phyloP scores from a whole-genome alignment of 30 jellyfish, hydroid and myxozoan species.

The Turritopsis rubra region DNA sequence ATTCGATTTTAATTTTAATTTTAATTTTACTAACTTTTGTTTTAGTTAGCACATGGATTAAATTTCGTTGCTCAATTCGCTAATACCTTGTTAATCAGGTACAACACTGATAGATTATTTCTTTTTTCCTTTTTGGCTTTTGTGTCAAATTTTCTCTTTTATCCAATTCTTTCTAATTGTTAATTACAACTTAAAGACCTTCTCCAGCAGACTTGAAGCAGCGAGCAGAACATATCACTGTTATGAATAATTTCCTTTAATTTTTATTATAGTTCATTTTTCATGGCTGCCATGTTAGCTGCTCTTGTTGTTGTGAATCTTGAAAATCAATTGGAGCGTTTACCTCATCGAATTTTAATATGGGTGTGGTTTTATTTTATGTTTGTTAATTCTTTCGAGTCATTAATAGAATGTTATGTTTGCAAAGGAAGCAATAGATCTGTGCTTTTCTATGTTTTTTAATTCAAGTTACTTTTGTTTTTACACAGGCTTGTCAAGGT shows the following conservation, averaged over 20 bases:
- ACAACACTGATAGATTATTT: not conserved
- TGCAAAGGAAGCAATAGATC: too few relatives aligned
- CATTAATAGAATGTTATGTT: too few relatives aligned
- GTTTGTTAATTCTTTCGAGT: too few relatives aligned
- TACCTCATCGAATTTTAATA: constrained; percentile 67
- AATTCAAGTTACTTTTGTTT: too few relatives aligned
- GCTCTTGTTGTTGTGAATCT: constrained; percentile 63
- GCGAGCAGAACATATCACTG: too few relatives aligned
- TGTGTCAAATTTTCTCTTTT: too few relatives aligned
- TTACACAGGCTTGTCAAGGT: constrained; percentile 58
- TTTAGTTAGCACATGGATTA: constrained; percentile 63
- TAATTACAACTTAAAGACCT: too few relatives aligned
- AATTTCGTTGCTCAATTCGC: constrained; percentile 85
- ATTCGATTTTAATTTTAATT: not conserved
- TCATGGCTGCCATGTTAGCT: constrained; percentile 80
- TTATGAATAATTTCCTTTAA: too few relatives aligned
- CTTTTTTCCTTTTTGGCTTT: not conserved
- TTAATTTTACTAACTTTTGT: not conserved
- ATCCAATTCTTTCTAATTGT: too few relatives aligned
- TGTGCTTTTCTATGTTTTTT: too few relatives aligned
- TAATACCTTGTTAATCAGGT: constrained; percentile 84
- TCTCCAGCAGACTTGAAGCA: too few relatives aligned
- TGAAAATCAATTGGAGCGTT: constrained; percentile 50
- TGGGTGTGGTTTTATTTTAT: constrained; percentile 45
- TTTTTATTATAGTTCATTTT: constrained; percentile 68